Conservation (phyloP, 2,113 vertebrate species). For the Protobothrops flavoviridis region DNA sequence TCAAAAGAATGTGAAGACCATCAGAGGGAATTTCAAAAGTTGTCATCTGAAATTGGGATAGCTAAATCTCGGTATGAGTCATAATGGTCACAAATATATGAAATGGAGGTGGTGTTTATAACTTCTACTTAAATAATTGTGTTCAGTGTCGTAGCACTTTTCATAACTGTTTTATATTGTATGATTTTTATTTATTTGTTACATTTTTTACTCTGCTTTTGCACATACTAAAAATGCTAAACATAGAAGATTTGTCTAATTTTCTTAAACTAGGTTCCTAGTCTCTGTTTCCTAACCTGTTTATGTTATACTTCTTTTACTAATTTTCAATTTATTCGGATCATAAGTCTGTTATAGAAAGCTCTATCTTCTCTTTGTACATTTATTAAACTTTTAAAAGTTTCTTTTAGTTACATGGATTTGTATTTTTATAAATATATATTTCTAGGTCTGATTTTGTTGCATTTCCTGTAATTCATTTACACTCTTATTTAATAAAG, state of each 20-base stretch:
- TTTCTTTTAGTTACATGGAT: not conserved
- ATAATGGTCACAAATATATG: not conserved
- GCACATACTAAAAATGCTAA: not conserved
- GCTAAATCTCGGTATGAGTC: slow-evolving; percentile 75
- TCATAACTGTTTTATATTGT: not conserved
- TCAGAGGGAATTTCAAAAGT: slow-evolving; percentile 71
- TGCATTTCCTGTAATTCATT: not conserved
- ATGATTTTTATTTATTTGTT: not conserved
- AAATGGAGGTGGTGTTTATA: not conserved
- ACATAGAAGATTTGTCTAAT: not conserved
- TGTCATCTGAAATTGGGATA: slow-evolving; percentile 70
- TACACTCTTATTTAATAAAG: not conserved
- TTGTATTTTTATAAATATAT: not conserved
- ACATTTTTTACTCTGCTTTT: not conserved
- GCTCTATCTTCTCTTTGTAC: not conserved
- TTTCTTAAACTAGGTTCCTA: not conserved
- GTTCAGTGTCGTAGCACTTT: not conserved
- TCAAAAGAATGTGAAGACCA: slow-evolving; percentile 72
- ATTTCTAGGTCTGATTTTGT: not conserved
- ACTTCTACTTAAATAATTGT: not conserved
- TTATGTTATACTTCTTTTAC: not conserved
- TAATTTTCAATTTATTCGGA: not conserved
- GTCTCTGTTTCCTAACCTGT: not conserved
- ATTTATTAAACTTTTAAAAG: not conserved
- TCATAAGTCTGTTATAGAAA: not conserved